Evolutionary conservation across 2,113 vertebrate genomes (phyloP), one percentile per base, ranked within the genome.

Genomic region (Camelus dromedarius): DNA sequence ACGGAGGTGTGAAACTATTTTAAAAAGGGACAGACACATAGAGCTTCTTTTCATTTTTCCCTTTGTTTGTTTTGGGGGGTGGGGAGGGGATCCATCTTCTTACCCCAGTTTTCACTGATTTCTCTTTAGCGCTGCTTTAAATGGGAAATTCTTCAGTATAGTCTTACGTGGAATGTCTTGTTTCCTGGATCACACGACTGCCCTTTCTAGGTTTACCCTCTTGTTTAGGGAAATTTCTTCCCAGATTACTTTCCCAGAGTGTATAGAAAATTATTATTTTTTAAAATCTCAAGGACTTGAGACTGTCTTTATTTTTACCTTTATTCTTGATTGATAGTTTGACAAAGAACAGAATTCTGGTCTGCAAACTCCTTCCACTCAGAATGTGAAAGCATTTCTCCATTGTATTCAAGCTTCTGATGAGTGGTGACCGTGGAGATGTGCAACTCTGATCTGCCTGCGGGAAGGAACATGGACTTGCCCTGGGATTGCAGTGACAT

Each of bases 251-350:
- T 92, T 92, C 3, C 6, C 64, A 42, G 18, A 30, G 12, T 75
- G 4, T 35, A 11, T 5, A 84, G 8, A 19, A 56, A 24, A 48
- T 38, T 16, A 12, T 19, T 58, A 32, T 62, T 89, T 69, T 26
- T 52, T n/a, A 24, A 89, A 28, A 72, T 58, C 46, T 72, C 54
- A 81, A 89, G 12, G 8, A 66, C 35, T 12, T 92, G 70, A 89
- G 15, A 84, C 19, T 70, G 32, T 76, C 69, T 82, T 85, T 56
- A 38, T 87, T 84, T 80, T 95, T n/a, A 77, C 28, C 9, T 60
- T 92, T 13, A 58, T 60, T 89, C 19, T 82, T 94, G 32, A 66
- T 72, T 70, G 60, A 94, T 50, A 79, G 48, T 69, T 94, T 92
- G 15, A 91, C n/a, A 76, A 42, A 64, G 19, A 85, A 62, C 42